These are phyloP conservation scores for Psix sp. DNA, from an alignment of 1,140 invertebrate genomes.

Conservation along the genomic window DNA sequence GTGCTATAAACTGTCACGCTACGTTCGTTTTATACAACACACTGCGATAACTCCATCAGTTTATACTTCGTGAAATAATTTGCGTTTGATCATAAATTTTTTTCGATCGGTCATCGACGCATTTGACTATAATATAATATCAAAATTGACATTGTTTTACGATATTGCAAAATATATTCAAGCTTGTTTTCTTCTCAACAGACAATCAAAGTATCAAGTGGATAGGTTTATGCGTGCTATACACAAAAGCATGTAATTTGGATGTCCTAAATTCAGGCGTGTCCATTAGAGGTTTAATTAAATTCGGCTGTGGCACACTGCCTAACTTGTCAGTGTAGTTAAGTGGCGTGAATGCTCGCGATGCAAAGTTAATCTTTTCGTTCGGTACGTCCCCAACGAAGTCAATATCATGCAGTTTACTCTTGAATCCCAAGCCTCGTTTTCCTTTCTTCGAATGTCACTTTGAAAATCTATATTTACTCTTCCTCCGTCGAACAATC, in stretches of 20 bases:
- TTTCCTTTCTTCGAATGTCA: constrained; percentile 2
- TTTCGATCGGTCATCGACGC: too few species aligned
- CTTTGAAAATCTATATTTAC: constrained; percentile 14
- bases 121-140: constrained; percentile 8
- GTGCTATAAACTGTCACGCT: too few species aligned
- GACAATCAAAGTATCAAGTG: constrained; percentile 21
- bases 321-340: constrained; percentile 51
- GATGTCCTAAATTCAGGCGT: constrained; percentile 50
- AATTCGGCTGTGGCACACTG: constrained; percentile 38
- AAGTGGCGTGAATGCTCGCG: constrained; percentile 37
- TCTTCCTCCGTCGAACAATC: background rate
- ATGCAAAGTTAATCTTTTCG: constrained; percentile 47
- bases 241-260: constrained; percentile 54
- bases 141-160: constrained; percentile 3
- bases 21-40: too few species aligned
- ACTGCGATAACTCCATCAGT: too few species aligned
- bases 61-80: too few species aligned
- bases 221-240: constrained; percentile 37
- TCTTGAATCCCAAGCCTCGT: background rate
- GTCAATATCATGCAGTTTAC: constrained; percentile 15
- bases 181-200: constrained; percentile 37
- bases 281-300: constrained; percentile 57
- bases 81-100: too few species aligned
- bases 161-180: constrained; percentile 29
- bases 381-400: constrained; percentile 14